A percentile compares a stretch with the other conserved stretches of the same genome.
Evolutionary conservation across 2,888 invertebrate genomes (phyloP).

Genomic region (Zhuqinia jingwanae): DNA sequence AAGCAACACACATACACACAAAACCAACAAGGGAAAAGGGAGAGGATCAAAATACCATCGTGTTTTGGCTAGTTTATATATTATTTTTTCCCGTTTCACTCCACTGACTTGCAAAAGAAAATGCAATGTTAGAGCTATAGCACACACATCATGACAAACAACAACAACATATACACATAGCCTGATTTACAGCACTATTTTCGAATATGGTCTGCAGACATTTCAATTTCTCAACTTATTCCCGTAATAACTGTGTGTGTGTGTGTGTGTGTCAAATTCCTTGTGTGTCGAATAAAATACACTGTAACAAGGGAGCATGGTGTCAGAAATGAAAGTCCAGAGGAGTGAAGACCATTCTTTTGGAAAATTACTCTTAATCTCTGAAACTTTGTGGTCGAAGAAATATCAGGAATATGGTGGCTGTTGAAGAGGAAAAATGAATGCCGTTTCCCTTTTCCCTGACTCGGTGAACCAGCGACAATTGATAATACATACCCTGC

Average conservation of each 20-base stretch:
- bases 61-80: conserved; percentile 72
- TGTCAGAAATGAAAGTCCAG: conserved; percentile 71
- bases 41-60: conserved; percentile 52
- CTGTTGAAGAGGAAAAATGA: conserved; percentile 68
- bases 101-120: conserved; percentile 55
- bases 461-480: conserved; percentile 48
- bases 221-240: conserved; percentile 48
- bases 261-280: no score
- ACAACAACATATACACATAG: not conserved
- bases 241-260: conserved; percentile 3
- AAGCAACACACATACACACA: conserved; percentile 5
- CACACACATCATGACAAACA: not conserved
- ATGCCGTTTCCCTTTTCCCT: conserved; percentile 46
- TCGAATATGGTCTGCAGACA: conserved; percentile 37
- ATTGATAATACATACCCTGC: conserved; percentile 61
- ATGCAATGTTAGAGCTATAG: conserved; percentile 13
- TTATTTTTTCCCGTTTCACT: conserved; percentile 70
- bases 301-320: conserved; percentile 33
- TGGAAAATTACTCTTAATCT: conserved; percentile 80
- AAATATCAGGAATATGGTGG: conserved; percentile 62
- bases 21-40: not conserved
- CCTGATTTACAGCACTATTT: conserved; percentile 51
- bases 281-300: conserved; percentile 27
- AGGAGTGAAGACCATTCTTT: conserved; percentile 79
- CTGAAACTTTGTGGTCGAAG: conserved; percentile 76